Conservation (phyloP, 1,140 invertebrate species). For the Pemphigus obesinymphae region DNA sequence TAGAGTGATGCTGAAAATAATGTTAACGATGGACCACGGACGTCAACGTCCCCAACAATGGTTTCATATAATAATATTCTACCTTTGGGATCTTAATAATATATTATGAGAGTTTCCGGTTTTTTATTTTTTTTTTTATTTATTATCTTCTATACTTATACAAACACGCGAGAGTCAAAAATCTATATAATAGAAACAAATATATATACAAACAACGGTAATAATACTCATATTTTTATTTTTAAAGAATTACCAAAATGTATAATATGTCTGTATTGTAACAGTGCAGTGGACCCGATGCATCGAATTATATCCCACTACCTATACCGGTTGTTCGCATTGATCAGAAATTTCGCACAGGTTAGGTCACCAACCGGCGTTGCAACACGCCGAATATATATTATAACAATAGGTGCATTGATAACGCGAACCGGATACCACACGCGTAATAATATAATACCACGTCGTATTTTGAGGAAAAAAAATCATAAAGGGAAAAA, state of each 20-base stretch:
- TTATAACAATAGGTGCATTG: background rate
- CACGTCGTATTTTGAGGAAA: background rate
- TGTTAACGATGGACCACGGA: background rate
- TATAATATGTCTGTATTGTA: background rate
- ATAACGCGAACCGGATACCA: background rate
- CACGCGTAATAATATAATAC: background rate
- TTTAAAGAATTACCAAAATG: background rate
- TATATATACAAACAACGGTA: conserved; percentile 4
- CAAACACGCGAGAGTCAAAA: background rate
- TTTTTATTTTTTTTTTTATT: background rate
- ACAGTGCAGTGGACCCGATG: background rate
- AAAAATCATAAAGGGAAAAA: background rate
- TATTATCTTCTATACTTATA: background rate
- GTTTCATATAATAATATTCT: background rate
- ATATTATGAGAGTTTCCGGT: background rate
- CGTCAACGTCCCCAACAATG: conserved; percentile 24
- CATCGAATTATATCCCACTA: background rate
- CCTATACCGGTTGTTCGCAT: background rate
- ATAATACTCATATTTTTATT: background rate
- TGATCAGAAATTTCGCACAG: background rate
- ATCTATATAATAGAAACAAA: background rate
- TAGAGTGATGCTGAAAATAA: background rate
- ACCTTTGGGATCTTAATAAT: background rate
- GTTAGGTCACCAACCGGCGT: background rate
- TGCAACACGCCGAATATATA: background rate